phyloP scores from a whole-genome alignment of 2,113 vertebrate species.

The Pao palembangensis region DNA sequence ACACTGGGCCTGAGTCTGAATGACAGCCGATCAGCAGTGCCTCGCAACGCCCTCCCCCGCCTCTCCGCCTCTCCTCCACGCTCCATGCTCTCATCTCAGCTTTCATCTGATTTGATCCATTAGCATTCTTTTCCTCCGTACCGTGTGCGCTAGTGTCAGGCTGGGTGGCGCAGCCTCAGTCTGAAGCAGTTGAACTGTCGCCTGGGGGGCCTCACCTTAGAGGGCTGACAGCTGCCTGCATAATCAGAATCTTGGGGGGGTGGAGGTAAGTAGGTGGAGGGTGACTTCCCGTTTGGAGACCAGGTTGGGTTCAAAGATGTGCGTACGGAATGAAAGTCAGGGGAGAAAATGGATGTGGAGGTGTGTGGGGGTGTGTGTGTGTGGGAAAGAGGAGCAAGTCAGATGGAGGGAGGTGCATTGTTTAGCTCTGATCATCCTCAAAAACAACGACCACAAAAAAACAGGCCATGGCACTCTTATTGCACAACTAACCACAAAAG shows the following conservation, averaged over 20 bases:
- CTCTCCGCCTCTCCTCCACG: slow-evolving; percentile 12
- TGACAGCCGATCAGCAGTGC: slow-evolving; percentile 73
- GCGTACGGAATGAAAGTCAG: slow-evolving; percentile 15
- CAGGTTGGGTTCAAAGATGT: slow-evolving; percentile 37
- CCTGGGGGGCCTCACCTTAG: slow-evolving; percentile 74
- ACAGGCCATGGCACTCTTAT: background rate
- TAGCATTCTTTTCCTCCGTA: slow-evolving; percentile 67
- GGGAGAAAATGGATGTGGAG: background rate
- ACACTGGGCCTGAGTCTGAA: slow-evolving; percentile 50
- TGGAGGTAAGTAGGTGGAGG: slow-evolving; percentile 30
- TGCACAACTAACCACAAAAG: background rate
- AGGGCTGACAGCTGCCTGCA: slow-evolving; percentile 74
- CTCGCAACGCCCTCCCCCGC: slow-evolving; percentile 55
- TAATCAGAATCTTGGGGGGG: slow-evolving; percentile 53
- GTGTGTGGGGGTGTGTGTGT: slow-evolving; percentile 7
- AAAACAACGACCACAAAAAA: background rate
- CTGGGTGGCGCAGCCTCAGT: slow-evolving; percentile 67
- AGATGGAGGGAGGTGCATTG: background rate
- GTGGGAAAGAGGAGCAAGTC: background rate
- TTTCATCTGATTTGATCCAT: slow-evolving; percentile 72
- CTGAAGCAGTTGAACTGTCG: slow-evolving; percentile 75
- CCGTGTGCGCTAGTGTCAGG: slow-evolving; percentile 64
- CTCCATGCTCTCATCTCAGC: slow-evolving; percentile 60
- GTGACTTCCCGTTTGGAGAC: slow-evolving; percentile 33
- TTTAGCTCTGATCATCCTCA: no score